Base-by-base conservation (phyloP, 2,797 vertebrate species). In the Alosa sapidissima region DNA sequence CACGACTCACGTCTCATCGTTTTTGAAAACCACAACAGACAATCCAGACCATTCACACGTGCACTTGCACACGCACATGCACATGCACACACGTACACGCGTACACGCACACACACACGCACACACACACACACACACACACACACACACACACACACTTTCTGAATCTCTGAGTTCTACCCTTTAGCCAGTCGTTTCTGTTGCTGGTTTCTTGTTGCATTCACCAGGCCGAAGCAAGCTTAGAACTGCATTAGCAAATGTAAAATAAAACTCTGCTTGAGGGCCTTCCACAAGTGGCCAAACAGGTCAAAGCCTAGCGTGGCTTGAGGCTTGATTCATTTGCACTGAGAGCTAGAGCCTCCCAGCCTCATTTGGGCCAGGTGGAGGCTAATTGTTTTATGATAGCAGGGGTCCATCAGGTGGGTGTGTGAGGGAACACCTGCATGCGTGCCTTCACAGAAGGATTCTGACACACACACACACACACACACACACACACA, bases 351-450 rank as follows among this genome's bases (percentile, higher is more conserved):
- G 90, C 91, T 90, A 85, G 91, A 91, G 93, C 94, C 93, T 85
- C 88, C 68, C 72, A 47, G 72, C 51, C 86, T 85, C 91, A 81
- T 48, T 83, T 75, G 92, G 72, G 86, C 89, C 92, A 54, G 83
- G 85, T 90, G 88, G 90, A 93, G 92, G 91, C 86, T 91, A 91
- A 94, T 94, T 94, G 90, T 93, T 88, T 91, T 89, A 85, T 87
- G 89, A 93, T 89, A 75, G 89, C 91, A 92, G 93, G 92, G 91
- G 91, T 92, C 89, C 89, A 87, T 90, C 92, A 93, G 92, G 94
- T 94, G 90, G 87, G 62, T 78, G 83, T 83, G 84, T 85, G 84
- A 83, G 55, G 51, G 84, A 82, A 84, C 88, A 93, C 92, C 91
- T 94, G 89, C 88, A 88, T 90, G 86, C 90, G 92, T 90, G 85